Percentiles rank a stretch among this genome's conserved stretches.
These are phyloP conservation scores for Tachyglossus aculeatus DNA, from an alignment of 2,797 vertebrate genomes.

Conservation along the genomic window DNA sequence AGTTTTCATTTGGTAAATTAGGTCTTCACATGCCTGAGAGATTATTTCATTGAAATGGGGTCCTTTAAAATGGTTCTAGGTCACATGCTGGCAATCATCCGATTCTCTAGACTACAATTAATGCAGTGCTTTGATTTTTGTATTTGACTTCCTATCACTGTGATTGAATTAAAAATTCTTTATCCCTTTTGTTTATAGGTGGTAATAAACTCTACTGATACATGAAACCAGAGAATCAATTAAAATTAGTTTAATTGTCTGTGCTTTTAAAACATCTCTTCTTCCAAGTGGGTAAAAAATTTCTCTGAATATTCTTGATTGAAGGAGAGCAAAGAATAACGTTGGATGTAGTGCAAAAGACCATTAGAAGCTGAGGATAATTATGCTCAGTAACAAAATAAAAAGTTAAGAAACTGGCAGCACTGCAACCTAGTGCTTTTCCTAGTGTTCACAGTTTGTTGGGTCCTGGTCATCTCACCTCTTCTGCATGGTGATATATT, in stretches of 20 bases:
- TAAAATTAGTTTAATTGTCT: conserved; percentile 16
- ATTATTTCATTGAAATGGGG: conserved; percentile 44
- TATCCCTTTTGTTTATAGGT: conserved; percentile 25
- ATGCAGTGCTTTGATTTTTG: conserved; percentile 41
- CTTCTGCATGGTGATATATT: no score
- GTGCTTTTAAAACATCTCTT: background rate
- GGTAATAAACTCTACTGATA: conserved; percentile 1
- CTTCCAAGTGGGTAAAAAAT: background rate
- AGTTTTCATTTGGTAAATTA: conserved; percentile 42
- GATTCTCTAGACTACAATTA: conserved; percentile 42
- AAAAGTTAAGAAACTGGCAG: no score
- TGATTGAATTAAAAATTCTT: conserved; percentile 45
- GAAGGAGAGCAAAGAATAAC: background rate
- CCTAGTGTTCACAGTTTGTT: no score
- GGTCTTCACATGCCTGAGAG: conserved; percentile 44
- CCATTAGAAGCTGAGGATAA: background rate
- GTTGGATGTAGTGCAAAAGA: background rate
- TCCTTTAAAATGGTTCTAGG: conserved; percentile 47
- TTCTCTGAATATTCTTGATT: background rate
- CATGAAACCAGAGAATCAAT: conserved; percentile 10
- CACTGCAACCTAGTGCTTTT: no score
- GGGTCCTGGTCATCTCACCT: no score
- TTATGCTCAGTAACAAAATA: no score
- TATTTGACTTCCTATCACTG: conserved; percentile 48
- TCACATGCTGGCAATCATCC: conserved; percentile 37